Base-by-base conservation (phyloP, 2,888 invertebrate genomes). In the Brachypterus glaber region DNA sequence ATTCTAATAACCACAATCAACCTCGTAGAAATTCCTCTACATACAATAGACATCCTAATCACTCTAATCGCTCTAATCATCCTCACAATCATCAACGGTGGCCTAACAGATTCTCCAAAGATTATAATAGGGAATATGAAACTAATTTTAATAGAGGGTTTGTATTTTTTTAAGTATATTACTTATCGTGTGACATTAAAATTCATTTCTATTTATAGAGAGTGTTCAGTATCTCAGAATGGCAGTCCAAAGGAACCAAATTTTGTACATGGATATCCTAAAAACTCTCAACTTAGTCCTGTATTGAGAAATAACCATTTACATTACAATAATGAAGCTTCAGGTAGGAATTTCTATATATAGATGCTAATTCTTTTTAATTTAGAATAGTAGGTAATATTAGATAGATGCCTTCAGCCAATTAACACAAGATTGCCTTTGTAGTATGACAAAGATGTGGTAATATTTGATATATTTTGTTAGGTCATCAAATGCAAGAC, bases 111-210 rank as follows among this genome's bases (percentile, higher is more conserved):
- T 66, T 63, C 46, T 49, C 58, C 47, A 66, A 66, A 50, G 66
- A 66, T 41, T 66, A 63, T 47, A 57, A 55, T 46, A 59, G 65
- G 44, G 66, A 66, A 43, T 66, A 60, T 50, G 66, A 66, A 42
- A 59, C 56, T 47, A 58, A 55, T 47, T 65, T 64, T 48, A 60
- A 53, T 48, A 52, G 64, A 51, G 63, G 65, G 66, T 66, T 49
- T 51, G 54, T 51, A 27, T 26, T 15, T 37, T 33, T 45, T 45
- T 31, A n/a, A n/a, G n/a, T n/a, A n/a, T 25, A 17, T 43, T 38
- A 12, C 37, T 21, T 27, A 17, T 7, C 5, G 11, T 33, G 30
- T 26, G 31, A 30, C 14, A n/a, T n/a, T n/a, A n/a, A n/a, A n/a
- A n/a, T 15, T 11, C 4, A 29, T 32, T 25, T 33, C 11, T 33